Base-by-base conservation (phyloP, 2,113 vertebrate species). In the Bufo bufo region DNA sequence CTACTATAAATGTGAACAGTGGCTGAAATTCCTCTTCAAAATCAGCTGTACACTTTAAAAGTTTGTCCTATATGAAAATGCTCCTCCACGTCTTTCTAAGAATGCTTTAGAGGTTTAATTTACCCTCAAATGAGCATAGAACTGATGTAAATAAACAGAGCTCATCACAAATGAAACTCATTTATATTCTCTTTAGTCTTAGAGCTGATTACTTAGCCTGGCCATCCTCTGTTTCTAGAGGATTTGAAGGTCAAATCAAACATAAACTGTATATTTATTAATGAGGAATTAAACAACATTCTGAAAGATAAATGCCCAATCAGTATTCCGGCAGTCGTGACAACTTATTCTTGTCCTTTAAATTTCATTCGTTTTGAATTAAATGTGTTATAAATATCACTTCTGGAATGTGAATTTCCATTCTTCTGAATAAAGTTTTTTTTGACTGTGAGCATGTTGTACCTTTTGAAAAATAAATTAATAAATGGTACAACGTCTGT, bases 201-300 rank as follows among this genome's bases (percentile, higher is more conserved):
- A 69, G 49, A 54, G 33, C 47, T 84, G 47, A 71, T 84, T 84
- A 84, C 49, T 23, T 71, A 63, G 63, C n/a, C 17, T 23, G 81
- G 20, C 63, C 65, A 69, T 33, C 23, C 63, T 3, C 63, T 14
- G 78, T 71, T 69, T 71, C 63, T 71, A n/a, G 63, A 33, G 63
- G 23, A 84, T 50, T 71, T 17, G 65, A 84, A 84, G 82, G 82
- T 84, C 82, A 84, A 69, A 84, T 84, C 45, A 71, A 69, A 66
- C 59, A 23, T 66, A 84, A 71, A 69, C 65, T 71, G 20, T 47
- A 84, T 84, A 84, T 84, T 84, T 84, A 71, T 84, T 71, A 84
- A 84, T 84, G 82, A 71, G 65, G 49, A 84, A 33, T 71, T 20
- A 54, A 54, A 66, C 33, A 82, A 82, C 63, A 71, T 69, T 54